Conservation (phyloP, 2,797 vertebrate species). For the Zalophus californianus region DNA sequence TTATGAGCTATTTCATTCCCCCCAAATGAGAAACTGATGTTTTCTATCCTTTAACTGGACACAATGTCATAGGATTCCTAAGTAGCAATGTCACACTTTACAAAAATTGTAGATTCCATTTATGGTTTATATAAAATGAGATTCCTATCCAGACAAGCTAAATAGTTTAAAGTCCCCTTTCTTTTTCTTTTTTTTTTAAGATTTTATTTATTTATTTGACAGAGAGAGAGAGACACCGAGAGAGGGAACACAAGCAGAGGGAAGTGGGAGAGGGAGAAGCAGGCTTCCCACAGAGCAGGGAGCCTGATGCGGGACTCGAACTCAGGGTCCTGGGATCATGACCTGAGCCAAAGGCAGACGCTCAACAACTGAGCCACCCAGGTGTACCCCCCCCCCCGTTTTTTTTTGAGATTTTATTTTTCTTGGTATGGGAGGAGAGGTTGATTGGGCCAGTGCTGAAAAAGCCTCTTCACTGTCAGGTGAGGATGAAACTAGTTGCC, state of each 20-base stretch:
- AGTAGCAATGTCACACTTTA: not conserved
- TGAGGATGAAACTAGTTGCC: not conserved
- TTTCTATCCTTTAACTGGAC: not conserved
- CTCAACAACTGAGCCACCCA: too few species aligned
- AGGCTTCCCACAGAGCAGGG: too few species aligned
- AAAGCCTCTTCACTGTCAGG: not conserved
- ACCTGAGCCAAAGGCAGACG: too few species aligned
- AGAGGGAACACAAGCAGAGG: too few species aligned
- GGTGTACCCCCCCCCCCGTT: not conserved
- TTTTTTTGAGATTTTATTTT: constrained; percentile 45
- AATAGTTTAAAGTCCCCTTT: not conserved
- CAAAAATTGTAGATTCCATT: not conserved
- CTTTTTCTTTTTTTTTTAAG: constrained; percentile 8
- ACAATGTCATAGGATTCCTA: not conserved
- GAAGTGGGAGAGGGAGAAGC: too few species aligned
- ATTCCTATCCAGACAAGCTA: not conserved
- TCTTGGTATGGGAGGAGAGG: not conserved
- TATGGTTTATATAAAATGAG: not conserved
- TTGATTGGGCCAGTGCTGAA: not conserved
- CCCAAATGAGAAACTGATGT: not conserved
- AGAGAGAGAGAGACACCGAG: too few species aligned
- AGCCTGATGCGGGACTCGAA: too few species aligned
- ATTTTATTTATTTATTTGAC: constrained; percentile 7
- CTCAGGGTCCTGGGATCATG: too few species aligned
- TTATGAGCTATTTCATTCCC: not conserved